Conservation (phyloP, 1,140 invertebrate species). For the Delia radicum region DNA sequence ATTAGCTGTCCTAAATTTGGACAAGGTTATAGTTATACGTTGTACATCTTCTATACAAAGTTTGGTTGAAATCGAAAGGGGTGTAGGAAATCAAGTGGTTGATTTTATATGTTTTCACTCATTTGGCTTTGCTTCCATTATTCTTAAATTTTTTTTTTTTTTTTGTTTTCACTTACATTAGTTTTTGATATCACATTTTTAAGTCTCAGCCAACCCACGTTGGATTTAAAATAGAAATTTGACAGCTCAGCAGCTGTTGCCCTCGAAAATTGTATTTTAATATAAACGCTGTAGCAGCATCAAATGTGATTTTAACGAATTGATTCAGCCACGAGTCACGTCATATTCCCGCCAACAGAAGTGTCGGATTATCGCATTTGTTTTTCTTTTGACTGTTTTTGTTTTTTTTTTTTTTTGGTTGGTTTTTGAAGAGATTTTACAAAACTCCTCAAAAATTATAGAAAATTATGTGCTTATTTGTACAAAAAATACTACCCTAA, state of each 20-base stretch:
- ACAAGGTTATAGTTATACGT: too few relatives aligned
- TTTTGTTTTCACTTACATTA: neutral
- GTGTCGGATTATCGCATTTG: conserved; percentile 14
- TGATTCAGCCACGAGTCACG: conserved; percentile 15
- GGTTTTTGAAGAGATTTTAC: neutral
- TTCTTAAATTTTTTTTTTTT: neutral
- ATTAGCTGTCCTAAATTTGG: too few relatives aligned
- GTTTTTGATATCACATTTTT: conserved; percentile 12
- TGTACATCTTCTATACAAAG: too few relatives aligned
- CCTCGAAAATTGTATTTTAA: conserved; percentile 9
- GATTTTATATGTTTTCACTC: neutral
- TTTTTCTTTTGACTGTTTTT: neutral
- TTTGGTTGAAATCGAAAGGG: too few relatives aligned
- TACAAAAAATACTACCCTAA: too few relatives aligned
- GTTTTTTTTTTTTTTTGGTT: neutral
- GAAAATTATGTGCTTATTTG: neutral
- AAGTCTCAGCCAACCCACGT: conserved; percentile 11
- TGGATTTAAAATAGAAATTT: conserved; percentile 25
- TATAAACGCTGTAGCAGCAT: neutral
- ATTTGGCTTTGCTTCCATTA: neutral
- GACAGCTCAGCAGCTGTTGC: conserved; percentile 25
- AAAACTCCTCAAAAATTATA: neutral
- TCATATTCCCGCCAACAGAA: conserved; percentile 20
- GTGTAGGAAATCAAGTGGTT: too few relatives aligned
- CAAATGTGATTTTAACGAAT: conserved; percentile 7